These are phyloP conservation scores for Tetranychus cinnabarinus DNA, from an alignment of 1,140 invertebrate genomes.

Conservation along the genomic window DNA sequence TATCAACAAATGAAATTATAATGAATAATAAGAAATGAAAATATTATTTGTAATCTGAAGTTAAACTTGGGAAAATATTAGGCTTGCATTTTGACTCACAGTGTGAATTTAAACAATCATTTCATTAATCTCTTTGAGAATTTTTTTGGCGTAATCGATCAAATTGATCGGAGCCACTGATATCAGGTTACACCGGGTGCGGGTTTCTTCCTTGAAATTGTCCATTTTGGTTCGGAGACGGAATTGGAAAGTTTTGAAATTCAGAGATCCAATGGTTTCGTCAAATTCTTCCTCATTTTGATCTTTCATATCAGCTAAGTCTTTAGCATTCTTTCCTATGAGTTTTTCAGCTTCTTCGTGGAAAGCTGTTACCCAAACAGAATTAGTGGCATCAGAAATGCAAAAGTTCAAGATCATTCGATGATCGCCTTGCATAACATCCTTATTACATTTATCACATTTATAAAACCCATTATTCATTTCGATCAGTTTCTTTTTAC, in stretches of 20 bases:
- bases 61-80: too few relatives aligned
- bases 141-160: not conserved
- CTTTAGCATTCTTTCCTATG: constrained; percentile 27
- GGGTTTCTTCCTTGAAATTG: constrained; percentile 64
- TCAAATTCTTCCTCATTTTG: constrained; percentile 24
- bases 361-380: constrained; percentile 70
- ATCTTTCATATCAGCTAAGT: constrained; percentile 15
- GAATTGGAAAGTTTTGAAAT: constrained; percentile 55
- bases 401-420: constrained; percentile 46
- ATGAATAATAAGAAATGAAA: too few relatives aligned
- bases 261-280: constrained; percentile 39
- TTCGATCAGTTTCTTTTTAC: constrained; percentile 82
- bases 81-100: too few relatives aligned
- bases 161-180: not conserved
- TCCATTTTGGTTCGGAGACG: constrained; percentile 65
- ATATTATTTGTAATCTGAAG: too few relatives aligned
- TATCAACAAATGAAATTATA: too few relatives aligned
- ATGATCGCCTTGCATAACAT: constrained; percentile 63
- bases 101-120: too few relatives aligned
- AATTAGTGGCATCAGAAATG: constrained; percentile 51
- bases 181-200: constrained; percentile 22
- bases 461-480: constrained; percentile 59
- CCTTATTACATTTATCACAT: constrained; percentile 78
- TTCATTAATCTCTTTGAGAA: not conserved
- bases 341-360: constrained; percentile 59